Base-by-base conservation (phyloP, 2,888 invertebrate genomes). In the Myopa testacea region DNA sequence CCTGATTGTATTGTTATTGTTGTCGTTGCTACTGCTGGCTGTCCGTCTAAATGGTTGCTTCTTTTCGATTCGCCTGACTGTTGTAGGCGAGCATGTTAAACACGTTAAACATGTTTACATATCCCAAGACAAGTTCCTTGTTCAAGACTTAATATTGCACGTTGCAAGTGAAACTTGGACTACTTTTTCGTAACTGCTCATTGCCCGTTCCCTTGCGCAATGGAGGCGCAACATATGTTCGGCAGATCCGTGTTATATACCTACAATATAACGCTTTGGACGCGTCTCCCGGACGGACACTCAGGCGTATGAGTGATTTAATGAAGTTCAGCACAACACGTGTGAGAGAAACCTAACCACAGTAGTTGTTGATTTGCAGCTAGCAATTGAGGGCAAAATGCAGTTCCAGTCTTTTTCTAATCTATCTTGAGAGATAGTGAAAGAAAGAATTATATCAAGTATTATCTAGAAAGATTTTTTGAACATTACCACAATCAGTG, bases 221-320 rank as follows among this genome's bases (percentile, higher is more conserved):
- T 55, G 6, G 16, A 10, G 10, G 16, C n/a, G 3, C 45, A 1
- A 10, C 45, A 45, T 10, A 45, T 1, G 10, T 55, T 55, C n/a
- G 55, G 55, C 55, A n/a, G 4, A 55, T 55, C 50, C 50, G 50
- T 50, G 50, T 14, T 50, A 50, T 50, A 26, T 26, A 2, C 26
- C 26, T 1, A 26, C 26, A 26, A 26, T 26, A 50, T 14, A 50
- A 14, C 55, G 55, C 55, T 3, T 55, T 55, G 55, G 55, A 55
- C 26, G 26, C 2, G 55, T 55, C 55, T 55, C 45, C 45, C 45
- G 45, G 67, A 67, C 67, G 34, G n/a, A 60, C 71, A 26, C 60
- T 37, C 19, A 58, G 74, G 74, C 74, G 74, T 74, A 65, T 74
- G 74, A 65, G 74, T 74, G 74, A 74, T 74, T 73, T 74, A 63